A percentile compares a stretch with the other conserved stretches of the same genome.
Conservation (phyloP, 2,797 vertebrate species). For the Eptatretus atami region DNA sequence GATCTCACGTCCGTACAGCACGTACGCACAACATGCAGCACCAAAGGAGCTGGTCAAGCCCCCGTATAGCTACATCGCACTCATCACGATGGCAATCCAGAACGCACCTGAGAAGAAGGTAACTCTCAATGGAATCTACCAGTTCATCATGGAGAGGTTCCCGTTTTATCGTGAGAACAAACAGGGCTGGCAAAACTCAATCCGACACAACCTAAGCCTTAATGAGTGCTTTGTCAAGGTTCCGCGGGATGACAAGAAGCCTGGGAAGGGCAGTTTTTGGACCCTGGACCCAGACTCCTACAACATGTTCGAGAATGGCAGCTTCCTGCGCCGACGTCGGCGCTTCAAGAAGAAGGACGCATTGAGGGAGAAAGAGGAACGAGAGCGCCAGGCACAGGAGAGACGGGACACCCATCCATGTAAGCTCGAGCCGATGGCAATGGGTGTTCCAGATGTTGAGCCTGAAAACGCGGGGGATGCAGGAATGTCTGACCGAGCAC, state of each 20-base stretch:
- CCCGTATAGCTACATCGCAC: conserved; percentile 32
- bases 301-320: conserved; percentile 38
- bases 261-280: conserved; percentile 33
- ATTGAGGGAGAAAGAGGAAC: conserved; percentile 17
- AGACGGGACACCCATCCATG: conserved; percentile 10
- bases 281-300: conserved; percentile 30
- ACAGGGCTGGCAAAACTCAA: conserved; percentile 31
- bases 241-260: conserved; percentile 29
- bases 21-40: conserved; percentile 22
- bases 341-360: conserved; percentile 35
- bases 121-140: conserved; percentile 33
- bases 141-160: conserved; percentile 37
- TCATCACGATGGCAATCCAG: conserved; percentile 37
- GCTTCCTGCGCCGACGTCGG: conserved; percentile 23
- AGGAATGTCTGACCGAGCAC: background rate
- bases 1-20: conserved; percentile 24
- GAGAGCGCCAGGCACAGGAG: conserved; percentile 12
- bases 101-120: conserved; percentile 30
- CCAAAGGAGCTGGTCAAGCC: conserved; percentile 34
- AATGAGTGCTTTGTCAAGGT: conserved; percentile 30
- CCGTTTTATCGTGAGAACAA: conserved; percentile 29
- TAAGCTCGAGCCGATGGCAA: conserved; percentile 11
- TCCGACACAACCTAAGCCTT: conserved; percentile 29
- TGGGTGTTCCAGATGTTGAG: conserved; percentile 15
- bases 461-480: background rate